Conservation (phyloP, 2,113 vertebrate species). For the Tympanuchus pallidicinctus region DNA sequence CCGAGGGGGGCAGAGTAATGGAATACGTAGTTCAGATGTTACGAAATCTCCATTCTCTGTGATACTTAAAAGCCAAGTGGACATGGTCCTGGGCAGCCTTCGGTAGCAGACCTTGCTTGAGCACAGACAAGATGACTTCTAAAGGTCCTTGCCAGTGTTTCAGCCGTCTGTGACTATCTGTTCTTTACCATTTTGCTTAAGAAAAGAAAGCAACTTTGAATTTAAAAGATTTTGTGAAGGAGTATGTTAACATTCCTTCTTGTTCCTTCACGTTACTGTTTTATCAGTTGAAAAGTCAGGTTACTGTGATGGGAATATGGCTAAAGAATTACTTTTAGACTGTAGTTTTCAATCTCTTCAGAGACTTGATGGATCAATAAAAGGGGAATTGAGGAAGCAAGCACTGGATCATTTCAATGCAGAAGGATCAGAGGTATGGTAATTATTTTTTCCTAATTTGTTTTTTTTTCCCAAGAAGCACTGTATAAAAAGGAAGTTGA, state of each 20-base stretch:
- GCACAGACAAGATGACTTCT: background rate
- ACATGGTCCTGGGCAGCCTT: background rate
- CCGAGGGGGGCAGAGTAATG: background rate
- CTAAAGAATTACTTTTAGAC: conserved; percentile 2
- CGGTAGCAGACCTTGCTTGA: background rate
- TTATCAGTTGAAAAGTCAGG: background rate
- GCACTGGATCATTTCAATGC: conserved; percentile 98
- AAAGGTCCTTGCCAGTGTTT: background rate
- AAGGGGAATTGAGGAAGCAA: conserved; percentile 96
- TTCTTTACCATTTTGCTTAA: background rate
- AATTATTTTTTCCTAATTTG: background rate
- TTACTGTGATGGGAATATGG: background rate
- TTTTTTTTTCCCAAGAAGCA: background rate
- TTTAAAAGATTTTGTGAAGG: background rate
- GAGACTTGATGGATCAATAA: conserved; percentile 97
- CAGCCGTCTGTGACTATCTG: background rate
- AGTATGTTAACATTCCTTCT: background rate
- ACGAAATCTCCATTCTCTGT: background rate
- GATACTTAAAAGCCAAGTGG: background rate
- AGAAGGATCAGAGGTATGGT: conserved; percentile 93
- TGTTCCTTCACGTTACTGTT: background rate
- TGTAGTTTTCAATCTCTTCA: conserved; percentile 67
- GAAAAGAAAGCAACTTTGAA: background rate
- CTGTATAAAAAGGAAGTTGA: background rate
- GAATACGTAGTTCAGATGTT: background rate